Evolutionary conservation across 2,797 vertebrate species (phyloP).

Genomic region (Phoeniculus purpureus): DNA sequence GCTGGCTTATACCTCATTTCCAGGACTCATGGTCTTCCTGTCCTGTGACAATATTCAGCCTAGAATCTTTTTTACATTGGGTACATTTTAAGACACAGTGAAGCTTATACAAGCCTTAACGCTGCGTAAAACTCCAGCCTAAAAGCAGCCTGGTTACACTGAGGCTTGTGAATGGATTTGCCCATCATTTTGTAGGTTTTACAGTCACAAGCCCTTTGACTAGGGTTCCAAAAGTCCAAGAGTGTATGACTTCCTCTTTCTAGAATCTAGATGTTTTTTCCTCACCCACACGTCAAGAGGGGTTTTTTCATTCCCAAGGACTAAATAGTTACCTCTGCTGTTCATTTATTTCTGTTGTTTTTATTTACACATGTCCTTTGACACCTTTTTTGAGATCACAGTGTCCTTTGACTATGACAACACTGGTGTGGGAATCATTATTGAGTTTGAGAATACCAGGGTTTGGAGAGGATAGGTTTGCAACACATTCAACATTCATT

Average conservation of each 20-base stretch:
- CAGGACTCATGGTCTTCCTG: background rate
- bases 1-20: background rate
- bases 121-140: background rate
- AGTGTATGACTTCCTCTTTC: background rate
- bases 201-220: background rate
- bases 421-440: background rate
- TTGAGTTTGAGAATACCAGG: background rate
- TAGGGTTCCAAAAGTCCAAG: background rate
- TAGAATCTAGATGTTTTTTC: background rate
- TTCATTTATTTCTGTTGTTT: background rate
- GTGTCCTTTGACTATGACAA: background rate
- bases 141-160: background rate
- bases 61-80: background rate
- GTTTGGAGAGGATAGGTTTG: background rate
- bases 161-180: background rate
- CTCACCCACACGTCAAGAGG: background rate
- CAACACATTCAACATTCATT: conserved; percentile 13
- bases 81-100: background rate
- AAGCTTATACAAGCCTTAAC: background rate
- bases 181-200: background rate
- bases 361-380: background rate
- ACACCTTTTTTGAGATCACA: background rate
- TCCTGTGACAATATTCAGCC: background rate
- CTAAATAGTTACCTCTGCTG: background rate
- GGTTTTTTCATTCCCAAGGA: background rate